phyloP scores from a whole-genome alignment of 2,113 vertebrate species.

The Hymenochirus boettgeri region DNA sequence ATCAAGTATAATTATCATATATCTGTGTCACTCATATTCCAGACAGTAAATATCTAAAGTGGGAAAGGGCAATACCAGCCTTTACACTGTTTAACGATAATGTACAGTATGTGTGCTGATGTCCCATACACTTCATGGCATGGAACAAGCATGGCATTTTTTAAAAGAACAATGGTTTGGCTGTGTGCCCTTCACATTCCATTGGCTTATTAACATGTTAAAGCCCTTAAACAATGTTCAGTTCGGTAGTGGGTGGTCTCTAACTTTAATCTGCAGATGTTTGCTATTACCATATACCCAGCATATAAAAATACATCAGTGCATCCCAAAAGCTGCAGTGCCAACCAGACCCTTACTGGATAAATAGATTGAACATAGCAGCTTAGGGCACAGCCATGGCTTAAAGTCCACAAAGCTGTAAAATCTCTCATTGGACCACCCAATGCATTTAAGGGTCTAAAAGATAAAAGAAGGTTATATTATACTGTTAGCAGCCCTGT shows the following conservation, averaged over 20 bases:
- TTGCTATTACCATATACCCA: constrained; percentile 34
- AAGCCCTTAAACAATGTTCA: constrained; percentile 32
- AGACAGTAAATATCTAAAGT: no score
- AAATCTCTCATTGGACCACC: constrained; percentile 12
- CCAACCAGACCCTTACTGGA: constrained; percentile 16
- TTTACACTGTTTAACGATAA: no score
- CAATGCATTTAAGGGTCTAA: constrained; percentile 4
- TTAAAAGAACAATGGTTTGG: constrained; percentile 35
- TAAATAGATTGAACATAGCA: constrained; percentile 10
- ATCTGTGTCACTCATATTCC: no score
- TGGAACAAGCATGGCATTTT: constrained; percentile 25
- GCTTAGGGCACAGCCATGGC: constrained; percentile 13
- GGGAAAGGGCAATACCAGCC: no score
- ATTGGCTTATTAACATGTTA: constrained; percentile 22
- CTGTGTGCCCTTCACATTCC: constrained; percentile 32
- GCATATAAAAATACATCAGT: constrained; percentile 28
- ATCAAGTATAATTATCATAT: no score
- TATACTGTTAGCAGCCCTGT: no score
- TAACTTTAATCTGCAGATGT: constrained; percentile 34
- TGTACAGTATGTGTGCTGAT: no score
- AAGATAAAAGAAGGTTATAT: no score
- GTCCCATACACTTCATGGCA: constrained; percentile 7
- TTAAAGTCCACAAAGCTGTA: constrained; percentile 3
- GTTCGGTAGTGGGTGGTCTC: constrained; percentile 34
- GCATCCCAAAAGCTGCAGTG: constrained; percentile 22